Evolutionary conservation across 2,113 vertebrate species (phyloP).

Genomic region (Platichthys flesus): DNA sequence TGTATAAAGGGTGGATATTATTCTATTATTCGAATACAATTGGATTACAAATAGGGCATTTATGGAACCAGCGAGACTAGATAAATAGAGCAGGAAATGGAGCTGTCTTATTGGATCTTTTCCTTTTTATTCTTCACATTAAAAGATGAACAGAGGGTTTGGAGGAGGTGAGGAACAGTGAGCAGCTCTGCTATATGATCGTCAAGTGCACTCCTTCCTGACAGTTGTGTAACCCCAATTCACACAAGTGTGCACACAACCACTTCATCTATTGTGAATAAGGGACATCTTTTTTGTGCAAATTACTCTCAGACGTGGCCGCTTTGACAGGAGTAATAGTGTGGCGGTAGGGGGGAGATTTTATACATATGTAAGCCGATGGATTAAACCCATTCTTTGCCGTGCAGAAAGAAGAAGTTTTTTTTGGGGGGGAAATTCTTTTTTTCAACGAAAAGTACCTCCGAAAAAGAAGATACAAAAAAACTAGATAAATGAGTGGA

Average conservation of each 20-base stretch:
- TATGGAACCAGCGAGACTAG: slow-evolving; percentile 49
- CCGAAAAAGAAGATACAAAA: neutral
- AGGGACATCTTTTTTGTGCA: slow-evolving; percentile 13
- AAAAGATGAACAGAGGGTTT: slow-evolving; percentile 24
- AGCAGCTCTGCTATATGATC: slow-evolving; percentile 18
- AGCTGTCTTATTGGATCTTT: slow-evolving; percentile 29
- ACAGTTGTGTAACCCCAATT: slow-evolving; percentile 13
- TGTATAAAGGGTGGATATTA: slow-evolving; percentile 32
- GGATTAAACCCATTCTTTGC: slow-evolving; percentile 27
- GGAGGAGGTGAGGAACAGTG: slow-evolving; percentile 4
- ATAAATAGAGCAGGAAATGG: slow-evolving; percentile 53
- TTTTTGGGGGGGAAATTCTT: too few species aligned
- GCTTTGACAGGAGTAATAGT: slow-evolving; percentile 34
- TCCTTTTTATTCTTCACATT: slow-evolving; percentile 36
- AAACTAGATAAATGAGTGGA: neutral
- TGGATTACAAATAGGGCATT: slow-evolving; percentile 68
- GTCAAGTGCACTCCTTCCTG: slow-evolving; percentile 23
- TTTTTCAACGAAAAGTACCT: too few species aligned
- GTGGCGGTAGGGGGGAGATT: slow-evolving; percentile 11
- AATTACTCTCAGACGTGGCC: slow-evolving; percentile 25
- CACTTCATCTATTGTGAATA: neutral
- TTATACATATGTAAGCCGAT: neutral
- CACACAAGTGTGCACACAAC: neutral
- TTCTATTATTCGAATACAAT: slow-evolving; percentile 58
- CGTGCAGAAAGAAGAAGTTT: neutral